Evolutionary conservation across 2,888 invertebrate genomes (phyloP).

Genomic region (Orchesellides sinensis): DNA sequence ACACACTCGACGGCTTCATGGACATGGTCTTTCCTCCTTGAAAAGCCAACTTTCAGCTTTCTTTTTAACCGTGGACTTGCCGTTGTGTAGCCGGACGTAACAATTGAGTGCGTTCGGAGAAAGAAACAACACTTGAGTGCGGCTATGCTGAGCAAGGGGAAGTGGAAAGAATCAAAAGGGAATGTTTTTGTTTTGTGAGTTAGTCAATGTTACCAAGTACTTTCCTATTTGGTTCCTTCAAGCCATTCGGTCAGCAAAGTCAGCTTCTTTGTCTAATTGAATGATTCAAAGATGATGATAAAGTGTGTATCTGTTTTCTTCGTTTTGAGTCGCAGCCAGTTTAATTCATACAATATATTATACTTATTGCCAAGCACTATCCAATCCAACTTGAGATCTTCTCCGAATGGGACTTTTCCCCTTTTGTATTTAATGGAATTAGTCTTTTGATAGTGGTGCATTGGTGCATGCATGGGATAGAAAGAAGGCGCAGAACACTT

Average conservation of each 20-base stretch:
- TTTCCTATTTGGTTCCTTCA: constrained; percentile 7
- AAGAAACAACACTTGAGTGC: constrained; percentile 25
- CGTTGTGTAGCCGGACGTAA: constrained; percentile 4
- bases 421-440: neutral
- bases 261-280: constrained; percentile 49
- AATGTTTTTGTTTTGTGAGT: constrained; percentile 30
- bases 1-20: constrained; percentile 36
- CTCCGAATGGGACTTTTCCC: too few relatives aligned
- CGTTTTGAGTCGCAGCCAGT: neutral
- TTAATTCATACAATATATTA: neutral
- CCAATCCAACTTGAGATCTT: too few relatives aligned
- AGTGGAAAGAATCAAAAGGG: constrained; percentile 26
- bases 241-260: constrained; percentile 23
- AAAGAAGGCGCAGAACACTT: constrained; percentile 22
- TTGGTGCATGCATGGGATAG: neutral
- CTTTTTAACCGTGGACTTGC: too few relatives aligned
- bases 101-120: neutral
- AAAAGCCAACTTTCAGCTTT: too few relatives aligned
- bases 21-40: constrained; percentile 32
- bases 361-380: neutral
- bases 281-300: constrained; percentile 24
- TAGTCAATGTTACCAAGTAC: constrained; percentile 10
- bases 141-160: neutral
- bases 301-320: too few relatives aligned
- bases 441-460: too few relatives aligned